Evolutionary conservation across 2,113 vertebrate genomes (phyloP).

Genomic region (Pteruthius melanotis): DNA sequence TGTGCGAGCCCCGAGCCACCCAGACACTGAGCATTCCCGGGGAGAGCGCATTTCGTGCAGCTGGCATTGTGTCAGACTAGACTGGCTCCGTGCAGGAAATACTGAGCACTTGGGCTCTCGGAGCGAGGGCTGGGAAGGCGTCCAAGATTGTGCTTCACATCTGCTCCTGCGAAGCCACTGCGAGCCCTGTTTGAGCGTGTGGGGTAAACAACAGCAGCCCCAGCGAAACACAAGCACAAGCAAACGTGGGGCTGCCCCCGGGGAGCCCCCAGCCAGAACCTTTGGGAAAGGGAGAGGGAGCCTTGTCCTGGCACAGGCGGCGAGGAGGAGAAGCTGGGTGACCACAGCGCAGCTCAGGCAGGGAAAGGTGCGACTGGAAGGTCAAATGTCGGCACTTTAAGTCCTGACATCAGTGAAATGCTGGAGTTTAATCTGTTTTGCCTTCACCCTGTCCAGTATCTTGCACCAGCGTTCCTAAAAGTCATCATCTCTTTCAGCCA

Average conservation of each 20-base stretch:
- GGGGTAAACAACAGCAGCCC: constrained; percentile 58
- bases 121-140: constrained; percentile 63
- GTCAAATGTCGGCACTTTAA: not conserved
- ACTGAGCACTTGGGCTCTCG: constrained; percentile 71
- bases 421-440: not conserved
- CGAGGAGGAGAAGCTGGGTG: not conserved
- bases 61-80: constrained; percentile 64
- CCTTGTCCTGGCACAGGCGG: no score
- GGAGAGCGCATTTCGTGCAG: constrained; percentile 26
- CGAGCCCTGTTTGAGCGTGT: constrained; percentile 50
- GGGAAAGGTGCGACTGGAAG: not conserved
- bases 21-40: constrained; percentile 29
- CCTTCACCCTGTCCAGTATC: not conserved
- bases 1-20: constrained; percentile 16
- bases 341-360: no score
- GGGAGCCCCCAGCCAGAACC: not conserved
- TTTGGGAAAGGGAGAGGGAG: rapidly evolving
- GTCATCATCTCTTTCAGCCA: not conserved
- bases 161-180: constrained; percentile 69
- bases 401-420: not conserved
- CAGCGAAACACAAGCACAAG: constrained; percentile 48
- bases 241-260: not conserved
- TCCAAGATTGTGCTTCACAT: constrained; percentile 77
- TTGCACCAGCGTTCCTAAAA: not conserved
- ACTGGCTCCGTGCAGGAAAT: constrained; percentile 70